Evolutionary conservation across 2,797 vertebrate genomes (phyloP), one percentile per base, ranked within the genome.

Genomic region (Chelmon rostratus): DNA sequence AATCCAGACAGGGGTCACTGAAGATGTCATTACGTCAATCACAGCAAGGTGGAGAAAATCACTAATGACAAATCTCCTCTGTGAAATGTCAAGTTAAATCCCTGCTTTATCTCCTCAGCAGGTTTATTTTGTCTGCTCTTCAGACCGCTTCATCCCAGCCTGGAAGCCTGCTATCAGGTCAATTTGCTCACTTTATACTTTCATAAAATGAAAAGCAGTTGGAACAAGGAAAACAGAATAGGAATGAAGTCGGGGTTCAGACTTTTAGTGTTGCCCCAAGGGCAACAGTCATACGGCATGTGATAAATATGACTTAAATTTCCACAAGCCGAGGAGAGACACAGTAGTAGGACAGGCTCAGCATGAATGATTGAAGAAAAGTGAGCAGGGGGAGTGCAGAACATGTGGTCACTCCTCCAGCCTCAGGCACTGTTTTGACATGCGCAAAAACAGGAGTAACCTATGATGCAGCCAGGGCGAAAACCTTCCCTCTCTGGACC

Each of bases 41-140:
- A 21, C 79, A 79, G 38, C 16, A 9, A 85, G 76, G 68, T 84
- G 78, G 50, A 54, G 72, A 78, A 82, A 87, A 89, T 80, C 63
- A 58, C 56, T 57, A 25, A 81, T 53, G 88, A 86, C 86, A 90
- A 83, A 83, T 89, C 19, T 68, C 62, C 44, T 86, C 71, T 16
- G 49, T 47, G 40, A 86, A 88, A 91, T 69, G 86, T 89, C 93
- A 90, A 47, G 78, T 64, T 56, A 44, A 85, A 90, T 86, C 89
- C 75, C 67, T n/a, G 61, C 33, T 81, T 81, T 73, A 42, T 49
- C 40, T 77, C 52, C 23, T 63, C 1, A 9, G 40, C 21, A 59
- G 31, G 16, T 53, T 76, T 42, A 68, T 77, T 81, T 53, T n/a
- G 68, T 77, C 66, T 73, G 49, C 50, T 75, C 35, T 35, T 61